Evolutionary conservation across 2,797 vertebrate genomes (phyloP), one percentile per base, ranked within the genome.

Genomic region (Amniataba percoides): DNA sequence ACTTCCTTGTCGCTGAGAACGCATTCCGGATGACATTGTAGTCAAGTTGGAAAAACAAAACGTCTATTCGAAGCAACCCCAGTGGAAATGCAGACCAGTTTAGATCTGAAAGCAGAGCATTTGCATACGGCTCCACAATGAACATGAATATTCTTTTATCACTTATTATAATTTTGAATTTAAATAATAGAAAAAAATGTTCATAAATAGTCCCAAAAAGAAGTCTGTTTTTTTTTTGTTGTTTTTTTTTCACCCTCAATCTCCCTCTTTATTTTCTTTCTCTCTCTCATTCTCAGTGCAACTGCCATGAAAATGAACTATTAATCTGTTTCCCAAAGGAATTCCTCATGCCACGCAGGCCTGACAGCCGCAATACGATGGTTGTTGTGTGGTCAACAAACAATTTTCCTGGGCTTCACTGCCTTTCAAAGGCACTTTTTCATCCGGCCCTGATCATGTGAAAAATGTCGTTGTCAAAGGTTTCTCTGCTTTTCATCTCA

Each of bases 361-460:
- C 90, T 95, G 95, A 95, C 95, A 95, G 93, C 91, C 87, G 90
- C 94, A 90, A 87, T 89, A 90, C 93, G 89, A 92, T 73, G 91
- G 85, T 95, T 95, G 94, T 95, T 96, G 93, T 95, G 92, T 89
- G 94, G 94, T 95, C 95, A 95, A 96, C 95, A 96, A 96, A 95
- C 95, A 95, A 95, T 96, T 96, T 95, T 89, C 92, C 95, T 89
- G 93, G 93, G 95, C 95, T 95, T 96, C 95, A 95, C 90, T 96
- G 95, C 92, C 82, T 95, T 93, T 96, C 92, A 96, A 96, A 95
- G 89, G 93, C 91, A 91, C 87, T 91, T 92, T 91, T 94, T 94
- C 92, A 88, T 89, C 65, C 69, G 40, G 84, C 88, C 86, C 92
- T 87, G 90, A 94, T 95, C 93, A 95, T 94, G 92, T 94, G 94